These are phyloP conservation scores for Luehdorfia chinensis DNA, from an alignment of 1,140 invertebrate species.

Conservation along the genomic window DNA sequence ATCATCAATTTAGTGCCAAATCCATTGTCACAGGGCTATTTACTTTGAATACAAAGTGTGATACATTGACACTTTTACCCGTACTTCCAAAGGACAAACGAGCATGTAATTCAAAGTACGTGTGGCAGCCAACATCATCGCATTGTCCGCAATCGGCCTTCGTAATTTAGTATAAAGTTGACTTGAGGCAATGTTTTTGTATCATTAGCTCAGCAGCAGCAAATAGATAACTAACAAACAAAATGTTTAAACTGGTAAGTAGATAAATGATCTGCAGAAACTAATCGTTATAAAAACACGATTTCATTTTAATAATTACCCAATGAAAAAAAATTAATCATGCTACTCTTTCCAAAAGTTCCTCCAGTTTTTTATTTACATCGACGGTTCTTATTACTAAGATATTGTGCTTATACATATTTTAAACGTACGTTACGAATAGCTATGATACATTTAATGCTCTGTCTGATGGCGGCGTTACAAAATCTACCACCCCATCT, in stretches of 20 bases:
- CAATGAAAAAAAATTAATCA: no score
- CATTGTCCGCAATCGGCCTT: constrained; percentile 29
- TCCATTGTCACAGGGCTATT: background rate
- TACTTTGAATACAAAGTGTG: background rate
- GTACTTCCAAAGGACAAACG: constrained; percentile 8
- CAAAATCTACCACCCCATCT: no score
- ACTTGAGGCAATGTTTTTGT: constrained; percentile 1
- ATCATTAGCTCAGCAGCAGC: constrained; percentile 29
- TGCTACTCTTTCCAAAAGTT: no score
- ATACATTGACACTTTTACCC: constrained; percentile 12
- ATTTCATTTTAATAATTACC: background rate
- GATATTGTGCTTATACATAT: no score
- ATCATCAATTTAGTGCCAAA: background rate
- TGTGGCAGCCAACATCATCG: constrained; percentile 16
- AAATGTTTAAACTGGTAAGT: constrained; percentile 40
- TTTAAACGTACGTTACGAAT: no score
- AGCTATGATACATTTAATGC: no score
- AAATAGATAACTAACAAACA: constrained; percentile 23
- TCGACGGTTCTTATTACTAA: no score
- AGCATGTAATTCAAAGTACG: constrained; percentile 16
- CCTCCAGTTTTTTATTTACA: no score
- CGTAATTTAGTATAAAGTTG: constrained; percentile 31
- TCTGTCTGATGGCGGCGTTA: no score
- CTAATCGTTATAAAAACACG: no score
- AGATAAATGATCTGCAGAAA: constrained; percentile 11